Percentiles rank a stretch among this genome's conserved stretches.
Conservation (phyloP, 2,113 vertebrate genomes). For the Oncorhynchus keta region DNA sequence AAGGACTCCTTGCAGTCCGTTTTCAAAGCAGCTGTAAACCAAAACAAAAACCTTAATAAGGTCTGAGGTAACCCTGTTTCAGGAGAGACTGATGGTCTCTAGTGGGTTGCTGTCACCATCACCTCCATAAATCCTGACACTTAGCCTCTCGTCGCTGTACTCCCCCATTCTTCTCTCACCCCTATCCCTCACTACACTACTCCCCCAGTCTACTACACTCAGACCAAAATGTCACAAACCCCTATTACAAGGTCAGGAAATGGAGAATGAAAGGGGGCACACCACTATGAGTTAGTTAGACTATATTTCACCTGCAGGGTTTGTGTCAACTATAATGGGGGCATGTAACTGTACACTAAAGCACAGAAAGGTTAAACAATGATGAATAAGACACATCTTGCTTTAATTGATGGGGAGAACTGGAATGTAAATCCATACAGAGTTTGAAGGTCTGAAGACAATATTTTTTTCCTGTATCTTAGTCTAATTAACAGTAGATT, state of each 20-base stretch:
- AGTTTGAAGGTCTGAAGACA: not conserved
- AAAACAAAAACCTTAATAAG: slow-evolving; percentile 13
- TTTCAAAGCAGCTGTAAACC: slow-evolving; percentile 22
- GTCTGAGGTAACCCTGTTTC: slow-evolving; percentile 44
- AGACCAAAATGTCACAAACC: not conserved
- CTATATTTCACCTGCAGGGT: not conserved
- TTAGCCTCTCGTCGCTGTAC: slow-evolving; percentile 25
- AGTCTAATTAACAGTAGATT: not conserved
- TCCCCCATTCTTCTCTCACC: slow-evolving; percentile 15
- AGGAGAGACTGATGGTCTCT: slow-evolving; percentile 28
- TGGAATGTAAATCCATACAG: not conserved
- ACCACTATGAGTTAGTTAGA: not conserved
- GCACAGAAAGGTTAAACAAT: not conserved
- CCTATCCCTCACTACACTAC: not conserved
- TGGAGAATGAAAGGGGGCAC: no score
- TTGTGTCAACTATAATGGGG: not conserved
- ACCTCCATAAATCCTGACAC: slow-evolving; percentile 53
- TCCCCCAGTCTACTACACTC: slow-evolving; percentile 2
- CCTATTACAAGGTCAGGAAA: slow-evolving; percentile 10
- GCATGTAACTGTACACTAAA: not conserved
- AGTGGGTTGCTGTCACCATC: slow-evolving; percentile 35
- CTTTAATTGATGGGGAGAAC: not conserved
- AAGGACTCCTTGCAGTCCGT: not conserved
- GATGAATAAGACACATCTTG: not conserved
- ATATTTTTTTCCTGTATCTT: not conserved